Percentiles rank a stretch among this genome's conserved stretches.
phyloP scores from a whole-genome alignment of 2,113 vertebrate species.

The Spheniscus mendiculus region DNA sequence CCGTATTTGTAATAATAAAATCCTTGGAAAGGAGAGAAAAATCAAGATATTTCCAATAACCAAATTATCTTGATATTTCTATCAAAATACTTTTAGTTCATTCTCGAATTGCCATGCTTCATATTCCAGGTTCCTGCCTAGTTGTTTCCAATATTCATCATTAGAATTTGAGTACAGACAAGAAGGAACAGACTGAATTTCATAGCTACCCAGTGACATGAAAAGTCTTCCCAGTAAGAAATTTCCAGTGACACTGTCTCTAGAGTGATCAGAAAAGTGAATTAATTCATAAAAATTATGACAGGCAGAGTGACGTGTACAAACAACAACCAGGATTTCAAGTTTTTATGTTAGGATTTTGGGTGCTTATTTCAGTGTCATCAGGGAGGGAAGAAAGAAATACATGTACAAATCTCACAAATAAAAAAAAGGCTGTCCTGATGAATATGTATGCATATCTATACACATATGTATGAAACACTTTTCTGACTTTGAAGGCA shows the following conservation, averaged over 20 bases:
- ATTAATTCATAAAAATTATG: background rate
- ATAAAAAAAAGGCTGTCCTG: background rate
- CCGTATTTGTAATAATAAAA: background rate
- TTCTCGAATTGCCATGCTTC: background rate
- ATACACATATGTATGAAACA: background rate
- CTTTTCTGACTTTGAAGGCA: background rate
- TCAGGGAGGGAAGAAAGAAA: background rate
- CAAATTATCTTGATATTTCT: background rate
- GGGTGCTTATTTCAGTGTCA: background rate
- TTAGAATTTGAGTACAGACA: background rate
- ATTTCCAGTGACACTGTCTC: background rate
- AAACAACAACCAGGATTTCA: background rate
- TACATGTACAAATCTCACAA: background rate
- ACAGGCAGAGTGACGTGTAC: background rate
- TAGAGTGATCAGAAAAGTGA: background rate
- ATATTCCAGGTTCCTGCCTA: background rate
- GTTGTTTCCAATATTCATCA: background rate
- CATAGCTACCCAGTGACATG: background rate
- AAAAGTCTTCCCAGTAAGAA: background rate
- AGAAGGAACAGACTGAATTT: background rate
- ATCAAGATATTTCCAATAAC: background rate
- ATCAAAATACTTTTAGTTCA: background rate
- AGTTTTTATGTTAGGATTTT: background rate
- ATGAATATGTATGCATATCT: background rate
- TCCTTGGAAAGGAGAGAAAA: background rate